Conservation (phyloP, 1,140 invertebrate species). For the Sycophaga agraensis region DNA sequence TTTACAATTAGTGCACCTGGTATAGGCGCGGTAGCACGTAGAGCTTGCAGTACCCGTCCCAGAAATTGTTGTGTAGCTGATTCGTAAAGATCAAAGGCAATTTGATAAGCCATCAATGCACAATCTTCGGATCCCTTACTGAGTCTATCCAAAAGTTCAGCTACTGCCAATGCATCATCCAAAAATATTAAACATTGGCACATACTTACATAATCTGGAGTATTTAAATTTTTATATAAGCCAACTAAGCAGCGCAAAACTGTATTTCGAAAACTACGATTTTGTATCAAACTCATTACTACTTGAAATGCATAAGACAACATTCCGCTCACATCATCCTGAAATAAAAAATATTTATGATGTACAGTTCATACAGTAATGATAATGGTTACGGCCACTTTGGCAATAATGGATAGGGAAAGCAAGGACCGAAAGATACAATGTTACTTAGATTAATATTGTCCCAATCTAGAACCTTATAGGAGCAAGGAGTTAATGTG, state of each 20-base stretch:
- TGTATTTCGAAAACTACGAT: conserved; percentile 86
- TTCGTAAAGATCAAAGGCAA: conserved; percentile 98
- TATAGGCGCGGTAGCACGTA: conserved; percentile 81
- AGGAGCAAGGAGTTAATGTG: no score
- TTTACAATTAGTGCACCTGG: conserved; percentile 69
- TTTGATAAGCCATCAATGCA: conserved; percentile 94
- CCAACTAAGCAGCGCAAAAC: conserved; percentile 87
- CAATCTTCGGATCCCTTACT: conserved; percentile 75
- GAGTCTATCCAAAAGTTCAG: conserved; percentile 86
- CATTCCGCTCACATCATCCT: conserved; percentile 87
- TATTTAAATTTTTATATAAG: conserved; percentile 81
- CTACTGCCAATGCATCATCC: conserved; percentile 89
- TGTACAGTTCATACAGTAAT: no score
- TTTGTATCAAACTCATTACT: conserved; percentile 93
- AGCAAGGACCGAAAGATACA: no score
- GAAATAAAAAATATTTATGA: conserved; percentile 11
- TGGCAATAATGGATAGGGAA: no score
- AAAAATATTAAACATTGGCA: conserved; percentile 95
- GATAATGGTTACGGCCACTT: no score
- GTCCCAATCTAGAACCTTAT: no score
- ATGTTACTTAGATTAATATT: no score
- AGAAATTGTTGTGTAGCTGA: conserved; percentile 98
- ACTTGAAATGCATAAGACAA: conserved; percentile 93
- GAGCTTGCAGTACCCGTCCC: conserved; percentile 79
- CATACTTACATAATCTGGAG: conserved; percentile 95